A percentile compares a stretch with the other conserved stretches of the same genome.
Evolutionary conservation across 2,113 vertebrate species (phyloP).

Genomic region (Myiozetetes cayanensis): DNA sequence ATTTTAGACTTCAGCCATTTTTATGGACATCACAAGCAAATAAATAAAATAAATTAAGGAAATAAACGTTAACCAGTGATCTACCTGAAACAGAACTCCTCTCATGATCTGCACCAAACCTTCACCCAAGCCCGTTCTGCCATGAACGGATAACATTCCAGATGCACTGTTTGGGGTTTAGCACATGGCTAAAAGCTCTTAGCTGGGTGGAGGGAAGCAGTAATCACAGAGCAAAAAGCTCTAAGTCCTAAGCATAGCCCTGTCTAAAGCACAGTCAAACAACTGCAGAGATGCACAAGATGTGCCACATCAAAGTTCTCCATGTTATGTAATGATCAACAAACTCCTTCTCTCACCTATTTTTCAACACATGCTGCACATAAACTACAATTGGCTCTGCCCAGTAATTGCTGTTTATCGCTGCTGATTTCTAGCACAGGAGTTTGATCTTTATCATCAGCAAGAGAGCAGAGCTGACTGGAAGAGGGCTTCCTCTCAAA

Average conservation of each 20-base stretch:
- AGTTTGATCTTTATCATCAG: background rate
- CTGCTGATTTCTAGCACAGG: background rate
- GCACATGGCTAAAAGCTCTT: background rate
- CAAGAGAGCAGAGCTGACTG: background rate
- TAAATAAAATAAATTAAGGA: background rate
- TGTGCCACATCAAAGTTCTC: background rate
- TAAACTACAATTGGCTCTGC: background rate
- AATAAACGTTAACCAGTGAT: background rate
- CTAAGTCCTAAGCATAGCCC: background rate
- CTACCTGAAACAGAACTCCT: background rate
- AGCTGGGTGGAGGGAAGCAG: rapidly evolving
- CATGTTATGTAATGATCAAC: rapidly evolving
- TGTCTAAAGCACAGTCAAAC: background rate
- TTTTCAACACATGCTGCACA: background rate
- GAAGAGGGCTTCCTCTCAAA: background rate
- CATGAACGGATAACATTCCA: rapidly evolving
- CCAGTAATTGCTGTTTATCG: background rate
- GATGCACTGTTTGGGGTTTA: background rate
- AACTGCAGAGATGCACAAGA: rapidly evolving
- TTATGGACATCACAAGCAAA: background rate
- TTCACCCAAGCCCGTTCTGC: background rate
- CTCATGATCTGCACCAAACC: background rate
- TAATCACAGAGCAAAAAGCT: background rate
- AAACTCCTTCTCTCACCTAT: background rate
- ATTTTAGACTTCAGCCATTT: background rate